Conservation (phyloP, 1,140 invertebrate species). For the Aricia agestis region DNA sequence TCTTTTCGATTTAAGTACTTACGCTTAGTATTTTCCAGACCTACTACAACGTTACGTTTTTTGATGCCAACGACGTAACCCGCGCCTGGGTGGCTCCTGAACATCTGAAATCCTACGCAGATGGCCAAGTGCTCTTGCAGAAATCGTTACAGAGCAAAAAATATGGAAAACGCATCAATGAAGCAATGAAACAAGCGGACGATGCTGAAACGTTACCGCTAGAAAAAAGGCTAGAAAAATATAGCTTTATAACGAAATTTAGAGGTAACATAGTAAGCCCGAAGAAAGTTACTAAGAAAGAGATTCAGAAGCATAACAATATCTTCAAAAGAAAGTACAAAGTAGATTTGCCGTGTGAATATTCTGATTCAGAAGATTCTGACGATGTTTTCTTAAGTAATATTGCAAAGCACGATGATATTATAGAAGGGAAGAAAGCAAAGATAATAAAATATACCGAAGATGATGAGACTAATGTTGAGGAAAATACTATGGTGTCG, state of each 20-base stretch:
- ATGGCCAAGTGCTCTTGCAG: conserved; percentile 42
- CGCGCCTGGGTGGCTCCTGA: conserved; percentile 74
- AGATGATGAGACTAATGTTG: conserved; percentile 3
- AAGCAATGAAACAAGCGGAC: conserved; percentile 53
- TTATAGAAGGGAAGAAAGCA: conserved; percentile 25
- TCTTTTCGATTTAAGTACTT: conserved; percentile 8
- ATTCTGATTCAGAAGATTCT: conserved; percentile 36
- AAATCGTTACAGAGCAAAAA: conserved; percentile 32
- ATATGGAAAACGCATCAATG: conserved; percentile 46
- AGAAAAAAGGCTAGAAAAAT: conserved; percentile 58
- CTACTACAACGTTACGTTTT: conserved; percentile 80
- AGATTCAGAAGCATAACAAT: conserved; percentile 42
- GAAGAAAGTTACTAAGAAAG: conserved; percentile 40
- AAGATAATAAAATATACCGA: conserved; percentile 28
- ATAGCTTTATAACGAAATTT: conserved; percentile 66
- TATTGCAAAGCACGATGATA: conserved; percentile 20
- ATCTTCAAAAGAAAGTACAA: conserved; percentile 49
- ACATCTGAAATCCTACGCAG: conserved; percentile 60
- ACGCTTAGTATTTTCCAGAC: conserved; percentile 63
- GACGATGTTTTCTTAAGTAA: not conserved
- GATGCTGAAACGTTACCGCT: conserved; percentile 56
- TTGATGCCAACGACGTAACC: conserved; percentile 74
- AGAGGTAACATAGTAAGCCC: conserved; percentile 49
- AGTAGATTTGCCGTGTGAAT: conserved; percentile 46
- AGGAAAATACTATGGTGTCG: not conserved